phyloP scores from a whole-genome alignment of 2,797 vertebrate species.

The Emys orbicularis region DNA sequence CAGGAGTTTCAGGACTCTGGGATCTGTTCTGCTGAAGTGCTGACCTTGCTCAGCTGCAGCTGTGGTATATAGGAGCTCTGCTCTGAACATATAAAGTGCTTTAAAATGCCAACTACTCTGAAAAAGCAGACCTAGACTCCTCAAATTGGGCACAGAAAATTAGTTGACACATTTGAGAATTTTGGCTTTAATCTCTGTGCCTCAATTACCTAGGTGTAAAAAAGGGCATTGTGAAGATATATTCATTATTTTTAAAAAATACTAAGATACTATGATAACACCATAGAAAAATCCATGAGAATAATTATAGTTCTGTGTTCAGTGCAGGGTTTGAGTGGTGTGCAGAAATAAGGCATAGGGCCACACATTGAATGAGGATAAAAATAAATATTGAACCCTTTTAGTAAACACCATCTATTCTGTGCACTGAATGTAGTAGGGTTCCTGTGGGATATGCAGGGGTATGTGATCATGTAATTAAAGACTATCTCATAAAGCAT shows the following conservation, averaged over 20 bases:
- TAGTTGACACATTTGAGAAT: conserved; percentile 49
- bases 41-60: conserved; percentile 4
- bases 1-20: background rate
- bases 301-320: conserved; percentile 18
- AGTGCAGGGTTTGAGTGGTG: background rate
- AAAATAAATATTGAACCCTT: background rate
- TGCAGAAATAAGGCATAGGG: background rate
- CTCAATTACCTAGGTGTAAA: background rate
- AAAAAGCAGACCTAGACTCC: background rate
- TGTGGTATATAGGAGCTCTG: conserved; percentile 16
- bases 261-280: background rate
- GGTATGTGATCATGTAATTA: background rate
- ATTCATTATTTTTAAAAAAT: conserved; percentile 22
- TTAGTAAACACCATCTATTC: background rate
- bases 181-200: conserved; percentile 50
- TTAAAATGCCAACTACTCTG: background rate
- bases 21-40: conserved; percentile 11
- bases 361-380: background rate
- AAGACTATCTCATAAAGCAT: background rate
- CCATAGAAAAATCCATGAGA: background rate
- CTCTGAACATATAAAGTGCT: background rate
- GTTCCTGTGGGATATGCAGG: background rate
- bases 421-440: background rate
- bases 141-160: conserved; percentile 32
- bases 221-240: conserved; percentile 46